Conservation (phyloP, 92 coral and sea anemone species). For the Epizoanthus stellaris region DNA sequence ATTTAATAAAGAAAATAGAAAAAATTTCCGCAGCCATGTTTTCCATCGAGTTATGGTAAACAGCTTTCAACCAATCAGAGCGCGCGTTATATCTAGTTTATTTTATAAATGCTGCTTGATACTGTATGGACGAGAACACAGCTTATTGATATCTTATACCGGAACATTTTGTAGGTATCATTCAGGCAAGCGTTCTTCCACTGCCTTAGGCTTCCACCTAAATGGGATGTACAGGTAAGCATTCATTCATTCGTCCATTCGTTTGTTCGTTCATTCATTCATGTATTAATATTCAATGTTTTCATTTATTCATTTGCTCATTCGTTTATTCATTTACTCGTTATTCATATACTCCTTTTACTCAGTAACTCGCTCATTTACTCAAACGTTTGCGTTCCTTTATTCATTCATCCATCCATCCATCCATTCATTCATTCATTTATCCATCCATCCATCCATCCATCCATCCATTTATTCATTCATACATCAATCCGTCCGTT, state of each 20-base stretch:
- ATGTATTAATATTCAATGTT: neutral
- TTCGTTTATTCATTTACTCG: neutral
- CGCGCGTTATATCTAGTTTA: too few relatives aligned
- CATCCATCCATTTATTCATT: neutral
- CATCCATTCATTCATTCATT: neutral
- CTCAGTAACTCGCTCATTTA: neutral
- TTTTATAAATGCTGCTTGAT: too few relatives aligned
- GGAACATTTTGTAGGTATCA: slow-evolving; percentile 54
- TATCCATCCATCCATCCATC: neutral
- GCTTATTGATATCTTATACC: neutral
- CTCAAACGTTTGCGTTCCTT: neutral
- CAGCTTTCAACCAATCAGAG: too few relatives aligned
- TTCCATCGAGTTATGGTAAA: too few relatives aligned
- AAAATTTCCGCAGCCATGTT: too few relatives aligned
- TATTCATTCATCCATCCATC: neutral
- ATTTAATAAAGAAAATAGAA: too few relatives aligned
- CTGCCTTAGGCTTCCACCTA: slow-evolving; percentile 81
- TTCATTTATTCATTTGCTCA: neutral
- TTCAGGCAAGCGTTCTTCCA: slow-evolving; percentile 77
- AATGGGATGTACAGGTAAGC: slow-evolving; percentile 85
- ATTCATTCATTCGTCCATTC: neutral
- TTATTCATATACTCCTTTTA: neutral
- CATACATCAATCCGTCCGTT: neutral
- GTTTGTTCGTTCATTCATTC: neutral
- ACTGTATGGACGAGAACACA: too few relatives aligned